Conservation (phyloP, 1,140 invertebrate species). For the Oscheius sp. region DNA sequence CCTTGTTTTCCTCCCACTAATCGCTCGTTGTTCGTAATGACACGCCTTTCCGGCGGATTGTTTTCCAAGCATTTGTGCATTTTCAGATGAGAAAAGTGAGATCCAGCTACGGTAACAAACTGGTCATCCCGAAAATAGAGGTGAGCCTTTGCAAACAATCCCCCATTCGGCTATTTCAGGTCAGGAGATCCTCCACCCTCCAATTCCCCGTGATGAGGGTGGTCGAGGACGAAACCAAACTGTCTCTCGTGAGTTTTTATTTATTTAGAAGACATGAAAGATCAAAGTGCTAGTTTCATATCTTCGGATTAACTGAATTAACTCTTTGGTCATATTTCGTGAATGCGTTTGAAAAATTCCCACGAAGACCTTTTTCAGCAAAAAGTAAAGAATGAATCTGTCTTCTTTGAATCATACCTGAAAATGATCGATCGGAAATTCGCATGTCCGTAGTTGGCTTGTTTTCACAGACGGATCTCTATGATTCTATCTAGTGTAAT, state of each 20-base stretch:
- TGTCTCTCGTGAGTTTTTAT: not conserved
- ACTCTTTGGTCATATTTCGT: not conserved
- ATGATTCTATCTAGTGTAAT: not conserved
- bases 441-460: no score
- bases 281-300: no score
- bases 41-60: no score
- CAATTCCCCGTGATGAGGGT: not conserved
- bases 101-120: not conserved
- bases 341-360: no score
- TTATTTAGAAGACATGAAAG: not conserved
- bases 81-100: not conserved
- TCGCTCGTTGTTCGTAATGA: no score
- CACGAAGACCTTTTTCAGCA: no score
- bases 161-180: not conserved
- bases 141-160: not conserved
- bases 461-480: no score
- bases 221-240: not conserved
- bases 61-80: no score
- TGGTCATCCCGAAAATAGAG: conserved; percentile 1
- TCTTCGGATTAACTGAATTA: not conserved
- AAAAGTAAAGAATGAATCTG: no score
- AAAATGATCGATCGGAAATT: no score
- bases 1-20: no score
- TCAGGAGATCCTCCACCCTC: not conserved
- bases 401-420: not conserved